Base-by-base conservation (phyloP, 2,888 invertebrate species). In the Diploptera punctata region DNA sequence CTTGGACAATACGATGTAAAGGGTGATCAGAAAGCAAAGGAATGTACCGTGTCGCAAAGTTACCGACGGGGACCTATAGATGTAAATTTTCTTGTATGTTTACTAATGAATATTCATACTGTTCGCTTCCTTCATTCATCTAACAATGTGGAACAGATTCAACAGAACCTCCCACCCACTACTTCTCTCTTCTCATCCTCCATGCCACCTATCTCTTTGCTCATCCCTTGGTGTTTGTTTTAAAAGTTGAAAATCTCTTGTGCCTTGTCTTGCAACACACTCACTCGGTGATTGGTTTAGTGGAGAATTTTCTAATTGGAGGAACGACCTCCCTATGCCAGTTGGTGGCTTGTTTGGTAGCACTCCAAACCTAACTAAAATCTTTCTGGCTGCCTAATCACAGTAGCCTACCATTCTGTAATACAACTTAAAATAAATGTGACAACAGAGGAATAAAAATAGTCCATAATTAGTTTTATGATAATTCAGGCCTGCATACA, bases 71-170 rank as follows among this genome's bases (percentile, higher is more conserved):
- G 65, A 65, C 65, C 65, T 65, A 65, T 65, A 65, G 65, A 13
- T 65, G 65, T 65, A 65, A 38, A 65, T 65, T 65, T 65, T 65
- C 65, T 65, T 65, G 65, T 68, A 68, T 74, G 74, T 74, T 74
- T 71, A 74, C 74, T 65, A 71, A 68, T 74, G 74, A 74, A 74
- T 74, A 74, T 74, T 71, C 74, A 74, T 71, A 52, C 52, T 43
- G 68, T 68, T 74, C 74, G 49, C 70, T 73, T 71, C 74, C 74
- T 74, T 68, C 71, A 74, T 74, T 74, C 71, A 74, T 74, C 74
- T 74, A 74, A 74, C 74, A 74, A 71, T 71, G 71, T 71, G 62
- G 74, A 74, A 71, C 69, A 74, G 74, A 74, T 74, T 74, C 74
- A 52, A 74, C 74, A 67, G 60, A 44, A n/a, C 33, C 43, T 33